Percentiles rank a stretch among this genome's conserved stretches.
These are phyloP conservation scores for Protobothrops flavoviridis DNA, from an alignment of 2,113 vertebrate species.

Conservation along the genomic window DNA sequence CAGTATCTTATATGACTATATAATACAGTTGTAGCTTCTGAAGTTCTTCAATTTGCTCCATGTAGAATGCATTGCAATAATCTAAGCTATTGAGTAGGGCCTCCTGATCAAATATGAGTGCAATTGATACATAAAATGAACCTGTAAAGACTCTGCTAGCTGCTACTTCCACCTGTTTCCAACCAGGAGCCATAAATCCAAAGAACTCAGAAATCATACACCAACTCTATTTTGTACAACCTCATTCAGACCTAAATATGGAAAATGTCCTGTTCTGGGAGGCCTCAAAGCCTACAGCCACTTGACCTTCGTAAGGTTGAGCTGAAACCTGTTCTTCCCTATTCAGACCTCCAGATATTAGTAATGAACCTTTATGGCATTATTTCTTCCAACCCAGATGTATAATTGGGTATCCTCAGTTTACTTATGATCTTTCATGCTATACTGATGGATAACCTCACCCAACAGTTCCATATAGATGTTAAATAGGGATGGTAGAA, in stretches of 20 bases:
- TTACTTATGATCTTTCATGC: not conserved
- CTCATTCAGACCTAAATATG: not conserved
- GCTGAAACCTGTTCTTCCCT: not conserved
- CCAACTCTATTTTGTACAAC: not conserved
- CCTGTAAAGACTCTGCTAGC: not conserved
- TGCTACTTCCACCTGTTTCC: not conserved
- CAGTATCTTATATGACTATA: not conserved
- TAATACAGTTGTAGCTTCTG: not conserved
- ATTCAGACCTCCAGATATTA: not conserved
- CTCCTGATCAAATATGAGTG: not conserved
- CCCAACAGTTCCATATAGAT: not conserved
- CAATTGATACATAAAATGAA: not conserved
- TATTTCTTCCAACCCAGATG: not conserved
- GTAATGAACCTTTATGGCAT: not conserved
- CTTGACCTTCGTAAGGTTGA: not conserved
- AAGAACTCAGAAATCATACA: not conserved
- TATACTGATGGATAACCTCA: not conserved
- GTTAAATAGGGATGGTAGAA: not conserved
- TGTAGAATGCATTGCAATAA: not conserved
- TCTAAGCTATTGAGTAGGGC: not conserved
- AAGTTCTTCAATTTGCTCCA: not conserved
- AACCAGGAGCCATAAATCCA: not conserved
- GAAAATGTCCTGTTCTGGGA: not conserved
- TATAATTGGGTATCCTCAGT: not conserved
- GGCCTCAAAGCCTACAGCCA: not conserved